A percentile compares a stretch with the other conserved stretches of the same genome.
Evolutionary conservation across 23 tunicate genomes (phyloP).

Genomic region (Ascidia mentula): DNA sequence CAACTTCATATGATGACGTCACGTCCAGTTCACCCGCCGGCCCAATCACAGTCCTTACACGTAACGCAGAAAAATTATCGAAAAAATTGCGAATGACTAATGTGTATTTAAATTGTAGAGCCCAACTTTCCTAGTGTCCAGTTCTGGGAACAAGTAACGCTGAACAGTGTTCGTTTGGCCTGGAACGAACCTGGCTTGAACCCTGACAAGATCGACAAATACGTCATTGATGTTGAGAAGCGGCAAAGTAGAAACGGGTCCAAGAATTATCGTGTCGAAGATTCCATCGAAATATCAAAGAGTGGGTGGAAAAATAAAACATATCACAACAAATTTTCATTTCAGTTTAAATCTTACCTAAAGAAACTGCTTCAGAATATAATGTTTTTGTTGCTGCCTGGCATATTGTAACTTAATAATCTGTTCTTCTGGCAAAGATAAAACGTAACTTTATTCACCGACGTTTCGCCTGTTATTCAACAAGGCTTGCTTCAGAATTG

Average conservation of each 20-base stretch:
- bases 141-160: constrained; percentile 65
- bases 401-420: too few relatives aligned
- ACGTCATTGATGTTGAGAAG: not conserved
- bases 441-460: too few relatives aligned
- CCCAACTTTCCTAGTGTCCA: constrained; percentile 49
- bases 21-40: constrained; percentile 18
- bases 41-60: constrained; percentile 39
- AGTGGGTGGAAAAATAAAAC: not conserved
- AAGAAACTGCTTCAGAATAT: too few relatives aligned
- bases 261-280: not conserved
- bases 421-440: too few relatives aligned
- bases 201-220: not conserved
- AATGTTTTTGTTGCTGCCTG: too few relatives aligned
- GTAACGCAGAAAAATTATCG: too few relatives aligned
- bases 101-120: too few relatives aligned
- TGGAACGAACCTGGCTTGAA: constrained; percentile 39
- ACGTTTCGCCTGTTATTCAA: too few relatives aligned
- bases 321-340: too few relatives aligned
- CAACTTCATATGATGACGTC: constrained; percentile 14
- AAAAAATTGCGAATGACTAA: too few relatives aligned
- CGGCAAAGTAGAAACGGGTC: not conserved
- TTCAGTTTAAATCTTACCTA: too few relatives aligned
- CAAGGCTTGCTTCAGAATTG: too few relatives aligned
- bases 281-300: not conserved
- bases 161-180: constrained; percentile 36